phyloP scores from a whole-genome alignment of 2,888 invertebrate genomes.

The Pharmacophagus antenor region DNA sequence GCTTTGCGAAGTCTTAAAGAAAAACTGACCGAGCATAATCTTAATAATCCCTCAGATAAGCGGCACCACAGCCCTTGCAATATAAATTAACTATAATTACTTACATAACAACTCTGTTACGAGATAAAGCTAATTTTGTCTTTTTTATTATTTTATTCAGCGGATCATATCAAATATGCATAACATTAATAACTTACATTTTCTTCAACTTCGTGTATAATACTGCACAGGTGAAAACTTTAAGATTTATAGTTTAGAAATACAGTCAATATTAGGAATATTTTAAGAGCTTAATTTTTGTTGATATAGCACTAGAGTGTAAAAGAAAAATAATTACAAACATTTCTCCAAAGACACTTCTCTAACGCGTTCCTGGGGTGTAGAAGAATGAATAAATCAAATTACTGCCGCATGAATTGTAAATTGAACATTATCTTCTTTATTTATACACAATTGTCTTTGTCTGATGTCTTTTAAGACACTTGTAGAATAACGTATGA shows the following conservation, averaged over 20 bases:
- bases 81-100: slow-evolving; percentile 23
- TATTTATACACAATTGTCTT: no score
- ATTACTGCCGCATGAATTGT: slow-evolving; percentile 79
- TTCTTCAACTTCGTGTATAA: no score
- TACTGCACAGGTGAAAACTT: no score
- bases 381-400: slow-evolving; percentile 70
- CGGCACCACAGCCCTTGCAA: slow-evolving; percentile 33
- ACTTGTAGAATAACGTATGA: no score
- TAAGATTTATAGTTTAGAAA: no score
- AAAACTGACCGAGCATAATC: slow-evolving; percentile 59
- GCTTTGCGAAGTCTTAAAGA: slow-evolving; percentile 44
- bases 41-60: slow-evolving; percentile 71
- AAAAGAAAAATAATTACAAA: slow-evolving; percentile 26
- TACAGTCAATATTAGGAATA: no score
- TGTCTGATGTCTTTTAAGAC: no score
- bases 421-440: slow-evolving; percentile 56
- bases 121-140: slow-evolving; percentile 20
- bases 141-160: background rate
- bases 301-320: slow-evolving; percentile 5
- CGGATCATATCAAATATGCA: background rate
- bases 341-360: slow-evolving; percentile 24
- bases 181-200: no score
- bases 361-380: slow-evolving; percentile 16
- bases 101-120: slow-evolving; percentile 25
- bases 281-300: background rate